phyloP scores from a whole-genome alignment of 1,140 invertebrate genomes.

The Euschistus heros region DNA sequence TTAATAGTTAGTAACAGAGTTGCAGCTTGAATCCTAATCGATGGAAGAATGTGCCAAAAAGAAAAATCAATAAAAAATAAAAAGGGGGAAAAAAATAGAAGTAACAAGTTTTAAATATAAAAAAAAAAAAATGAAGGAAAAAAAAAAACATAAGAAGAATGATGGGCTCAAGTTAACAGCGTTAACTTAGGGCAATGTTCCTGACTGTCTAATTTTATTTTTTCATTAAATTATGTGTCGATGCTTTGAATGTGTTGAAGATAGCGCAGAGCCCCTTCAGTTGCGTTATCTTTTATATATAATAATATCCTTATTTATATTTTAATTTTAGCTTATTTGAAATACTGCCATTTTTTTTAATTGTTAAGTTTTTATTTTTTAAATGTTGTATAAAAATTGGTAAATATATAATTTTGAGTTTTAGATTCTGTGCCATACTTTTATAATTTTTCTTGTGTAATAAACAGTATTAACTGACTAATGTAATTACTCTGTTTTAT shows the following conservation, averaged over 20 bases:
- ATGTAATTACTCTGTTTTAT: background rate
- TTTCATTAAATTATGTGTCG: background rate
- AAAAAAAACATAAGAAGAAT: background rate
- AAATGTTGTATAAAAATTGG: background rate
- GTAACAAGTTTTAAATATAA: background rate
- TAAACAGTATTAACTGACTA: slow-evolving; percentile 7
- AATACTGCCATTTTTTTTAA: slow-evolving; percentile 12
- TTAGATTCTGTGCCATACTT: slow-evolving; percentile 6
- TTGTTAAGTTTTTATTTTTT: slow-evolving; percentile 6
- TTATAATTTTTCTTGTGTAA: background rate
- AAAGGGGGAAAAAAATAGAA: slow-evolving; percentile 2
- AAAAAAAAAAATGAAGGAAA: slow-evolving; percentile 2
- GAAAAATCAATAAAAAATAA: background rate
- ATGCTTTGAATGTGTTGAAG: slow-evolving; percentile 10
- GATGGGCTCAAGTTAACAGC: background rate
- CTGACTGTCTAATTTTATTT: slow-evolving; percentile 10
- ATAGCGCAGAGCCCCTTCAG: background rate
- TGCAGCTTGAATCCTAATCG: background rate
- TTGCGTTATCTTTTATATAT: background rate
- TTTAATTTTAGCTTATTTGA: slow-evolving; percentile 9
- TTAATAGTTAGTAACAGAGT: background rate
- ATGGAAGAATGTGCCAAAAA: slow-evolving; percentile 11
- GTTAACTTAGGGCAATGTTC: slow-evolving; percentile 2
- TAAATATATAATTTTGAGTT: background rate
- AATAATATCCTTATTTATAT: slow-evolving; percentile 1